Evolutionary conservation across 2,113 vertebrate species (phyloP), one percentile per base, ranked within the genome.

Genomic region (Dasyornis broadbenti): DNA sequence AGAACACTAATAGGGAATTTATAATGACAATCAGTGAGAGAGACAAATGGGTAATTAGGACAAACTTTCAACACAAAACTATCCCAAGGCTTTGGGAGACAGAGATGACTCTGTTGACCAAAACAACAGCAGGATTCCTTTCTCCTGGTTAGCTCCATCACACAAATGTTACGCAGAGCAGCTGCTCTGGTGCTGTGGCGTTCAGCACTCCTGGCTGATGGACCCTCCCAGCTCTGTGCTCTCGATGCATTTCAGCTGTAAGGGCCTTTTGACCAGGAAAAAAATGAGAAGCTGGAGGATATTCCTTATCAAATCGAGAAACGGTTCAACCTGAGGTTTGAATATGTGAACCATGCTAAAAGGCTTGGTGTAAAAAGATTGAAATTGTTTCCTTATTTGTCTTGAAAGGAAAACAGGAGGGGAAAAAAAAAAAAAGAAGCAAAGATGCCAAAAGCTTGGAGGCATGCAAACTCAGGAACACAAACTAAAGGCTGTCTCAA

Each of bases 401-500:
- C 86, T 97, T 96, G 92, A 97, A 96, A 98, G 90, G 93, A 97
- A 96, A 97, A 84, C 28, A 42, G 37, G 49, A 15, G 85, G 30
- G 2, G 0, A 4, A 52, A 78, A 94, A 97, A 95, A 45, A 59
- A 83, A 94, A 96, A 95, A 94, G 96, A 93, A 35, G 50, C 91
- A 88, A 76, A 95, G 79, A 95, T 92, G 90, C 94, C 69, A 75
- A 96, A 95, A 97, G 96, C 96, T 79, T 71, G 92, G 91, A 69
- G 75, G 90, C 70, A 83, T 65, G 95, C 91, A 92, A 97, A 97
- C 96, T 94, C 96, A 96, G 86, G 94, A 97, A 92, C 66, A 79
- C 97, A 94, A 97, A 84, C 92, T 44, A 94, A 98, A 98, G 98
- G 98, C 98, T 98, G 98, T 85, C 94, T 65, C 64, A 94, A 96